Base-by-base conservation (phyloP, 2,888 invertebrate species). In the Crepidodera aurea region DNA sequence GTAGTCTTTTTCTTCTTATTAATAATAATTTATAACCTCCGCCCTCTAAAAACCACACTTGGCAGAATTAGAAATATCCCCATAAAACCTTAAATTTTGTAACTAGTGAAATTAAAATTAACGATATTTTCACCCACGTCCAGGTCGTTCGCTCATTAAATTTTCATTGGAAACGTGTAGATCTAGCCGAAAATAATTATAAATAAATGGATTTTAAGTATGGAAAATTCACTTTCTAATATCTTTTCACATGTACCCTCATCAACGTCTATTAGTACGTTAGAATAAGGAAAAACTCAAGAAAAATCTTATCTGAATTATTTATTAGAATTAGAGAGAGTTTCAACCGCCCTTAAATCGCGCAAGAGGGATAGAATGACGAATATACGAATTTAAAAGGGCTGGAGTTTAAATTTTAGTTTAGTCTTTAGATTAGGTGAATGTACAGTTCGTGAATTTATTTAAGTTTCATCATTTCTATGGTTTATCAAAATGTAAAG, bases 181-280 rank as follows among this genome's bases (percentile, higher is more conserved):
- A 40, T 32, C 53, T 60, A 65, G 53, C 54, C 53, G 46, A 65
- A 60, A 53, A 60, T 46, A 62, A 58, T 60, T 58, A 60, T 65
- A 62, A 64, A 66, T 66, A 62, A 60, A 62, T 62, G 55, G 60
- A 56, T 32, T 39, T 60, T 59, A 63, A 61, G 61, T 63, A 62
- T 60, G 46, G 51, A 60, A 60, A 60, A 51, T 51, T 37, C 59
- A 56, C 62, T 51, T 60, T 62, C 44, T 27, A 64, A 59, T 61
- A 64, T 66, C 60, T 64, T 66, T 64, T 56, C 64, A 66, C 64
- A 66, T 56, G 57, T 51, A 66, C 72, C 72, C 70, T 70, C 69
- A 66, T 72, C 72, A 72, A 70, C 67, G 71, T 72, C 69, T 65
- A 70, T 71, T 70, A 70, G 66, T 56, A 64, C 59, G 57, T 67